Conservation (phyloP, 2,797 vertebrate species). For the Molossus alvarezi region DNA sequence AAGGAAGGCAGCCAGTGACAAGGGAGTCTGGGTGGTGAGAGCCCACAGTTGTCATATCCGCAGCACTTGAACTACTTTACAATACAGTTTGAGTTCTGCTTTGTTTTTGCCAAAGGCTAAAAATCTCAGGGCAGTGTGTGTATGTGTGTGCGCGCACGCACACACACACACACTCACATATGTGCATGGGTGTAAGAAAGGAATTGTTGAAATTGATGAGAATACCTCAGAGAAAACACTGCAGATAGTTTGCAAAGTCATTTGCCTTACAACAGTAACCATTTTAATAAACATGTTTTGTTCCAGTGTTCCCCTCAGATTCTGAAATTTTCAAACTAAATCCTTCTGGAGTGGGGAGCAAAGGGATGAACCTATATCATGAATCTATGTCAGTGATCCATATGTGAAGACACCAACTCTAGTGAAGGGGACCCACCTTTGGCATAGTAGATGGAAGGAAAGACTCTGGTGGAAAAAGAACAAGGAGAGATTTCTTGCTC, state of each 20-base stretch:
- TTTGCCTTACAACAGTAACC: neutral
- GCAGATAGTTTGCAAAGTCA: neutral
- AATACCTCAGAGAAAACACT: neutral
- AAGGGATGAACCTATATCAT: neutral
- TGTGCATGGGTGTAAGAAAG: neutral
- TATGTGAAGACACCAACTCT: neutral
- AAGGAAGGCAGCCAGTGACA: neutral
- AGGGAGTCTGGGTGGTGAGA: neutral
- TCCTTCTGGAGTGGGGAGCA: neutral
- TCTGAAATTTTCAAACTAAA: neutral
- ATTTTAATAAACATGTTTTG: neutral
- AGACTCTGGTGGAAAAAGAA: neutral
- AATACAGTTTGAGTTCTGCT: neutral
- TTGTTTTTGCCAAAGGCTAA: conserved; percentile 38
- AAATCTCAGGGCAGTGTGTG: neutral
- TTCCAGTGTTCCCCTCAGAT: neutral
- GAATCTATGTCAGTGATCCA: neutral
- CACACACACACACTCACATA: too few relatives aligned
- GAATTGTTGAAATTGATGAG: neutral
- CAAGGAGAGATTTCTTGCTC: neutral
- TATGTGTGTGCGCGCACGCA: neutral
- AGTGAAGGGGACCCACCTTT: neutral
- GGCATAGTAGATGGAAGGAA: neutral
- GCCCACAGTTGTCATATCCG: neutral
- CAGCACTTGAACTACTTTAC: neutral